A percentile compares a stretch with the other conserved stretches of the same genome.
These are phyloP conservation scores for Theocolax elegans DNA, from an alignment of 1,140 invertebrate genomes.

Conservation along the genomic window DNA sequence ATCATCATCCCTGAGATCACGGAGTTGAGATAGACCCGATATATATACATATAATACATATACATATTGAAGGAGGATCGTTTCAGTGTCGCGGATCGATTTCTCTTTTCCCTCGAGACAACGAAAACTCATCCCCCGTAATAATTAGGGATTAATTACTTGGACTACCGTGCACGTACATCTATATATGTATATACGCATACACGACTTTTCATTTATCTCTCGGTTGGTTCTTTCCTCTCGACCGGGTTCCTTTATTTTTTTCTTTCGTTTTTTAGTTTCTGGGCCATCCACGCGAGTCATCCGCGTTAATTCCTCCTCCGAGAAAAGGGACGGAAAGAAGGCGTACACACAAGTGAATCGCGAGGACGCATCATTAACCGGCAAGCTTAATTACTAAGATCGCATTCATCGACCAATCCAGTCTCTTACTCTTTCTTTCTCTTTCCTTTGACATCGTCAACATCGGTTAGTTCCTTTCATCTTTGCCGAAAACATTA, in stretches of 20 bases:
- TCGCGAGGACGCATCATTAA: conserved; percentile 63
- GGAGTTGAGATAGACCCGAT: neutral
- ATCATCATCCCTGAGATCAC: neutral
- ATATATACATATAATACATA: too few relatives aligned
- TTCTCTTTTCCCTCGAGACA: neutral
- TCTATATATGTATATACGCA: too few relatives aligned
- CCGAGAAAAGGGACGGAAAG: too few relatives aligned
- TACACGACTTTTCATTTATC: neutral
- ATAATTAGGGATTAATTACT: conserved; percentile 16
- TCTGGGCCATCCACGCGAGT: conserved; percentile 49
- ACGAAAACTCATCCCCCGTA: neutral
- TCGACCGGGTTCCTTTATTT: neutral
- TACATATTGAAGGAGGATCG: too few relatives aligned
- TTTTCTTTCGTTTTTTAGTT: conserved; percentile 23
- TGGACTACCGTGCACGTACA: neutral
- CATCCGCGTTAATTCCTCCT: conserved; percentile 61
- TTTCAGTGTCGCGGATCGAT: neutral
- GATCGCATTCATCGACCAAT: conserved; percentile 25
- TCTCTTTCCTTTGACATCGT: conserved; percentile 54
- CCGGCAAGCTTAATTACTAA: conserved; percentile 59
- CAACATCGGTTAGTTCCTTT: conserved; percentile 48
- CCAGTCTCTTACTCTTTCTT: neutral
- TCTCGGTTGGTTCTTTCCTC: neutral
- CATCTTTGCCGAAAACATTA: conserved; percentile 61
- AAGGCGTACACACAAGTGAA: too few relatives aligned